phyloP scores from a whole-genome alignment of 1,140 invertebrate species.

The Drosophila funebris region DNA sequence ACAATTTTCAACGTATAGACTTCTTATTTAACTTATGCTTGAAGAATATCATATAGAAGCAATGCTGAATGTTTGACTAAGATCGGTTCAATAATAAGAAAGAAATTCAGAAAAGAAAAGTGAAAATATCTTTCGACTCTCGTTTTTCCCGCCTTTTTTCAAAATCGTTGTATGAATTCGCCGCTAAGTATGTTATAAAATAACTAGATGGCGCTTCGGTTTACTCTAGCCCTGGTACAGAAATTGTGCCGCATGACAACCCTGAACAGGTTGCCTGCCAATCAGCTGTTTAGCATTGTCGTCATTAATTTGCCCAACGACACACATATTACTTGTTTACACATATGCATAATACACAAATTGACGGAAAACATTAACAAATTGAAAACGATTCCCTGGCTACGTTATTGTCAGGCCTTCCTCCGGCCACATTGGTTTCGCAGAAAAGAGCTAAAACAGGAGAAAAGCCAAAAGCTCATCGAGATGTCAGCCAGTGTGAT shows the following conservation, averaged over 20 bases:
- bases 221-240: conserved; percentile 19
- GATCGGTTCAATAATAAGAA: too few species aligned
- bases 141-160: too few species aligned
- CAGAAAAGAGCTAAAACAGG: neutral
- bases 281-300: conserved; percentile 19
- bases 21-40: too few species aligned
- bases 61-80: too few species aligned
- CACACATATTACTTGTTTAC: neutral
- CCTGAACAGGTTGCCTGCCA: neutral
- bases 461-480: neutral
- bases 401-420: neutral
- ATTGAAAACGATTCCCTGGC: conserved; percentile 6
- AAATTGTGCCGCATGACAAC: neutral
- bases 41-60: too few species aligned
- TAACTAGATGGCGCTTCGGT: too few species aligned
- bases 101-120: too few species aligned
- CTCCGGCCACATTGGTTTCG: neutral
- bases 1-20: too few species aligned
- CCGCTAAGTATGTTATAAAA: too few species aligned
- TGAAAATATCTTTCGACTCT: too few species aligned
- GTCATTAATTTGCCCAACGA: neutral
- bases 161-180: too few species aligned
- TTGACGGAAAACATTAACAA: neutral
- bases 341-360: neutral
- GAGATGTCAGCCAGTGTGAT: conserved; percentile 1